Evolutionary conservation across 2,113 vertebrate genomes (phyloP).

Genomic region (Coturnix japonica): DNA sequence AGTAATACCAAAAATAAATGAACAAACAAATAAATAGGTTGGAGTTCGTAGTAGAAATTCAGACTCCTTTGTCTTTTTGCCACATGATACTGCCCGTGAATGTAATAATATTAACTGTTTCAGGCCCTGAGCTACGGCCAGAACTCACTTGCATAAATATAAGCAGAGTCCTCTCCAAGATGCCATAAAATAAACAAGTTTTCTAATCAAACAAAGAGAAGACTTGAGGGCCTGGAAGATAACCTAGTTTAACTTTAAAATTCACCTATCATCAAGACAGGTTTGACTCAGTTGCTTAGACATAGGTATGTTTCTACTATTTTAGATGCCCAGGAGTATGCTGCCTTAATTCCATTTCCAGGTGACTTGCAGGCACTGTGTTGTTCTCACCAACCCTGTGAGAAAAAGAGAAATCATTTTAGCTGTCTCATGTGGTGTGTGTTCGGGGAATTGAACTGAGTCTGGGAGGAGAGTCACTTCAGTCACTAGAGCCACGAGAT

Average conservation of each 20-base stretch:
- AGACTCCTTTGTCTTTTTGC: not conserved
- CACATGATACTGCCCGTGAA: not conserved
- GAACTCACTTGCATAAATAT: not conserved
- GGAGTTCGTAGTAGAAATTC: not conserved
- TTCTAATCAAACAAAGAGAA: not conserved
- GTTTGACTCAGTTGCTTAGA: not conserved
- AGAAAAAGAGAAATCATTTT: not conserved
- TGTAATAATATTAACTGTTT: not conserved
- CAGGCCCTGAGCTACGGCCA: not conserved
- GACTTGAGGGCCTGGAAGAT: not conserved
- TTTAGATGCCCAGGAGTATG: accelerated
- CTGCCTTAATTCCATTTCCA: not conserved
- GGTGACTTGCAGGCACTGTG: not conserved
- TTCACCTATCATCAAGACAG: not conserved
- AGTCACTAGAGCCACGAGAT: not conserved
- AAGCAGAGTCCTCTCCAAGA: not conserved
- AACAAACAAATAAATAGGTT: not conserved
- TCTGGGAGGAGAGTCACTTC: not conserved
- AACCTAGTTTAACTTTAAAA: not conserved
- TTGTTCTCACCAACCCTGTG: not conserved
- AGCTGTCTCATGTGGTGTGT: not conserved
- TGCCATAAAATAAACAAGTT: not conserved
- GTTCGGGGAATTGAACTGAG: not conserved
- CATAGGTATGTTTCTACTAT: not conserved
- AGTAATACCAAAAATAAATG: not conserved